Evolutionary conservation across 2,797 vertebrate species (phyloP).

Genomic region (Rallus crepitans): DNA sequence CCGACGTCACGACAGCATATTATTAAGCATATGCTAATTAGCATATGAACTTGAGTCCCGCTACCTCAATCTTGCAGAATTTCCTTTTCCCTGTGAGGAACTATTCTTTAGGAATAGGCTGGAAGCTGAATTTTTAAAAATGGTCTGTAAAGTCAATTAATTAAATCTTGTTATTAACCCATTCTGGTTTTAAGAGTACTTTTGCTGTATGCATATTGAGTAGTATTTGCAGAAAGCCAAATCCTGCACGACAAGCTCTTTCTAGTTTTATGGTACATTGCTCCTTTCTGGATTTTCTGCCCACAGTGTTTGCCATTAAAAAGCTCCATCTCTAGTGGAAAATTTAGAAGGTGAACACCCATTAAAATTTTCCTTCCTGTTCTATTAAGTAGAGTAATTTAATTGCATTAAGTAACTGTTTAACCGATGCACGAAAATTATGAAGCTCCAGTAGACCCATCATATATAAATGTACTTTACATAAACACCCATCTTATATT

Average conservation of each 20-base stretch:
- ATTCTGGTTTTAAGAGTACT: neutral
- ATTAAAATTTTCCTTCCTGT: neutral
- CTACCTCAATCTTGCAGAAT: neutral
- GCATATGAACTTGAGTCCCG: neutral
- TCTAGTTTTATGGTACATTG: conserved; percentile 5
- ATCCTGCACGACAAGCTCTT: neutral
- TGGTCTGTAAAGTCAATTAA: neutral
- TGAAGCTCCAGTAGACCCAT: neutral
- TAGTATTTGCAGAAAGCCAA: neutral
- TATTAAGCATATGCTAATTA: neutral
- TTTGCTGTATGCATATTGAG: neutral
- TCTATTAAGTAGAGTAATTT: conserved; percentile 2
- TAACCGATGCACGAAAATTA: neutral
- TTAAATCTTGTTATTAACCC: neutral
- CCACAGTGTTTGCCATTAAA: neutral
- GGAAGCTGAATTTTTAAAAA: neutral
- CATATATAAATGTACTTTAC: neutral
- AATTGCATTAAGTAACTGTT: neutral
- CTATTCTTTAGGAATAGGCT: neutral
- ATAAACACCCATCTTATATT: neutral
- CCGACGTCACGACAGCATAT: neutral
- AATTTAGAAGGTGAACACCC: neutral
- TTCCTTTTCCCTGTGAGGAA: neutral
- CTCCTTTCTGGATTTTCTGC: neutral
- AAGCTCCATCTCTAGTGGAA: neutral